Percentiles rank a stretch among this genome's conserved stretches.
Evolutionary conservation across 2,113 vertebrate species (phyloP).

Genomic region (Pteruthius melanotis): DNA sequence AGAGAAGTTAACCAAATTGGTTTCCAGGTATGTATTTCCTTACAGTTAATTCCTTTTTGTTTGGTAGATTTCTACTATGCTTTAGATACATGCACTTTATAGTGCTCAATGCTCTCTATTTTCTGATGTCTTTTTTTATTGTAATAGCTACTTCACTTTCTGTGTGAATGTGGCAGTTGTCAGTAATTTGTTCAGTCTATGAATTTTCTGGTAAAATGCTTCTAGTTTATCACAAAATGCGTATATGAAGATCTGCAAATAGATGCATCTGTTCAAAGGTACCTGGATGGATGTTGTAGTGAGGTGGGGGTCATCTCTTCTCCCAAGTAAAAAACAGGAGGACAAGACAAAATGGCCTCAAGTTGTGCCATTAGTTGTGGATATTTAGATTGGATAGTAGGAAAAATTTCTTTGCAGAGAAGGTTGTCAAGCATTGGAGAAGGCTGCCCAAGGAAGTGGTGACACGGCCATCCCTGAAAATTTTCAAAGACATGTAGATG

Average conservation of each 20-base stretch:
- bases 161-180: neutral
- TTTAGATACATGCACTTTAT: neutral
- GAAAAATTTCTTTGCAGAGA: neutral
- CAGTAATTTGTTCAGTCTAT: neutral
- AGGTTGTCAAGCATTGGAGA: neutral
- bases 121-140: neutral
- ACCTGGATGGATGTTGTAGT: neutral
- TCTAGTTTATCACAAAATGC: neutral
- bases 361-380: neutral
- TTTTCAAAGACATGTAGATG: neutral
- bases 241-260: neutral
- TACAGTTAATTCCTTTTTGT: neutral
- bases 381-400: neutral
- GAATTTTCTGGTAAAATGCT: neutral
- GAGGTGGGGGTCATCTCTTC: neutral
- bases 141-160: neutral
- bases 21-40: neutral
- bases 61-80: neutral
- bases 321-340: neutral
- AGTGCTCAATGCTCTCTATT: neutral
- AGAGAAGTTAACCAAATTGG: neutral
- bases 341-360: neutral
- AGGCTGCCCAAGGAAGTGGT: neutral
- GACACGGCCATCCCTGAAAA: no score
- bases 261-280: neutral